Evolutionary conservation across 2,888 invertebrate genomes (phyloP).

Genomic region (Caenorhabditis angaria): DNA sequence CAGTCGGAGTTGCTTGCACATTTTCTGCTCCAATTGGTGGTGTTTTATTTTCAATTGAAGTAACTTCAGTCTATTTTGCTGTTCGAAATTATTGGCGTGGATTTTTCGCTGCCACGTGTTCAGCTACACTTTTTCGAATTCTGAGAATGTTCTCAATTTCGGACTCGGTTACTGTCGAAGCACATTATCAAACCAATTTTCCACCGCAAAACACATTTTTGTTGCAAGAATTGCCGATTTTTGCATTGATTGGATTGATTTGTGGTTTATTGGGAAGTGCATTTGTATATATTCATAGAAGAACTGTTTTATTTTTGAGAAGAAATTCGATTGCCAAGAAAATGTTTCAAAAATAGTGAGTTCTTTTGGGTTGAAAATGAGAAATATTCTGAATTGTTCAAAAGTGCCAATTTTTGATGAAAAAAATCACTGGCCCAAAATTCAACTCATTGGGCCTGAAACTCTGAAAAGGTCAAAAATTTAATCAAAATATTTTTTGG

Average conservation of each 20-base stretch:
- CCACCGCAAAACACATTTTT: slow-evolving; percentile 89
- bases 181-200: slow-evolving; percentile 83
- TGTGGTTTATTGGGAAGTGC: slow-evolving; percentile 64
- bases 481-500: too few relatives aligned
- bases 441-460: too few relatives aligned
- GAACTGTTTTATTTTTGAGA: slow-evolving; percentile 65
- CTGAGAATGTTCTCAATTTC: slow-evolving; percentile 35
- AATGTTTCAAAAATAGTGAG: slow-evolving; percentile 66
- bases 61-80: slow-evolving; percentile 97
- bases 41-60: slow-evolving; percentile 97
- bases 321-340: slow-evolving; percentile 62
- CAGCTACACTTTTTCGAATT: slow-evolving; percentile 91
- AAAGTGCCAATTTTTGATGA: too few relatives aligned
- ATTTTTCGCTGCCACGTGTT: slow-evolving; percentile 95
- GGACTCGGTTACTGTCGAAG: slow-evolving; percentile 84
- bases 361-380: too few relatives aligned
- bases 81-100: slow-evolving; percentile 98
- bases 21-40: slow-evolving; percentile 97
- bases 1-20: slow-evolving; percentile 91
- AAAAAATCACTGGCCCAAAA: too few relatives aligned
- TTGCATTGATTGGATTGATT: slow-evolving; percentile 83
- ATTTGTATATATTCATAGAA: slow-evolving; percentile 64
- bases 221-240: slow-evolving; percentile 92
- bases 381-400: background rate
- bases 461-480: too few relatives aligned